phyloP scores from a whole-genome alignment of 2,888 invertebrate species.

The Neuroscelio doddi region DNA sequence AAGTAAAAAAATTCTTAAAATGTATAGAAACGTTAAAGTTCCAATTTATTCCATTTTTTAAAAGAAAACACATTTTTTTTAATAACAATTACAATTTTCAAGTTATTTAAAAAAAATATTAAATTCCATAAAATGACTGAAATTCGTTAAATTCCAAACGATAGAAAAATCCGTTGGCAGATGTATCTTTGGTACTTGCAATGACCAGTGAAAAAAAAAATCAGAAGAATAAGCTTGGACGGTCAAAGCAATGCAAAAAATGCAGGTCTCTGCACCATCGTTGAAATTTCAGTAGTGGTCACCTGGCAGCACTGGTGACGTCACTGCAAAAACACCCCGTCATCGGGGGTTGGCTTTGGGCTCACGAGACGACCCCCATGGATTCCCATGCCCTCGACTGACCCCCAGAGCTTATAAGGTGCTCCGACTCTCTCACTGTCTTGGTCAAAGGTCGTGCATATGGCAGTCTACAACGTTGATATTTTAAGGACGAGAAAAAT shows the following conservation, averaged over 20 bases:
- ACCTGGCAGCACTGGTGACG: conserved; percentile 51
- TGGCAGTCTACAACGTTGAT: conserved; percentile 46
- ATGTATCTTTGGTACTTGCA: conserved; percentile 34
- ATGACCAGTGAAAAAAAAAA: conserved; percentile 36
- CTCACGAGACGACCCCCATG: conserved; percentile 63
- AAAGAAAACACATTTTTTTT: no score
- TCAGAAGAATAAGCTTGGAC: conserved; percentile 21
- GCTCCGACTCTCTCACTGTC: conserved; percentile 47
- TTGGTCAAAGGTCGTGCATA: conserved; percentile 62
- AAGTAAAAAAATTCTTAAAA: no score
- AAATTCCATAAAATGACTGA: no score
- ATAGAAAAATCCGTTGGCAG: no score
- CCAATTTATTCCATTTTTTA: no score
- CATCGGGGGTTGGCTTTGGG: conserved; percentile 20
- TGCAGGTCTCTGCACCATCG: conserved; percentile 19
- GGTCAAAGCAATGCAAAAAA: conserved; percentile 23
- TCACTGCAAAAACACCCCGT: conserved; percentile 49
- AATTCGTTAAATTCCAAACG: no score
- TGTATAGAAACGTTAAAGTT: no score
- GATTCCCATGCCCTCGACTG: conserved; percentile 69
- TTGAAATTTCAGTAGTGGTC: conserved; percentile 21
- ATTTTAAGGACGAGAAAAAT: conserved; percentile 45
- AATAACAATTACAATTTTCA: no score
- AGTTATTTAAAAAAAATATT: no score
- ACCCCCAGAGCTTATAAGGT: conserved; percentile 59